Conservation (phyloP, 2,113 vertebrate species). For the Erythrolamprus reginae region DNA sequence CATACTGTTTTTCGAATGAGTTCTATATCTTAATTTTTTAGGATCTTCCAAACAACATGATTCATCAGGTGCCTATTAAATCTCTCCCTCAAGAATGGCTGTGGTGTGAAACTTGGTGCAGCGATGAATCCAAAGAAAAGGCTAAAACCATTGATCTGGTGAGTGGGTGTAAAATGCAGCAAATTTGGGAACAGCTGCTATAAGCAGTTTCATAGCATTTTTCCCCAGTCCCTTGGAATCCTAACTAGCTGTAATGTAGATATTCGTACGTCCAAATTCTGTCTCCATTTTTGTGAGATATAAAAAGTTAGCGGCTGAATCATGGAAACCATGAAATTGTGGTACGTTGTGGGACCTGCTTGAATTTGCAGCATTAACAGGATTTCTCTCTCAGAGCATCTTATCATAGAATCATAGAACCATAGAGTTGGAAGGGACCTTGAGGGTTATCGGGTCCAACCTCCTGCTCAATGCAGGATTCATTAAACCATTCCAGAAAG, state of each 20-base stretch:
- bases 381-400: background rate
- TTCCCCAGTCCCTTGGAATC: background rate
- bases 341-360: background rate
- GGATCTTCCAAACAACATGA: conserved; percentile 99
- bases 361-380: background rate
- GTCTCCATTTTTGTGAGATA: background rate
- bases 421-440: no score
- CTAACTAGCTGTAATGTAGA: background rate
- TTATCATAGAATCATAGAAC: no score
- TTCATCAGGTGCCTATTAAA: conserved; percentile 95
- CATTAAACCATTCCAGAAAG: no score
- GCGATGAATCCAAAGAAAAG: conserved; percentile 83
- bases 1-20: background rate
- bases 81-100: conserved; percentile 97
- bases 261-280: background rate
- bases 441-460: no score
- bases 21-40: conserved; percentile 47
- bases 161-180: conserved; percentile 40
- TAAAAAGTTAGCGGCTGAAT: background rate
- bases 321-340: background rate
- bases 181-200: background rate
- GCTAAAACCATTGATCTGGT: conserved; percentile 98
- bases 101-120: conserved; percentile 99
- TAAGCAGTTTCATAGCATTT: background rate
- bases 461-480: no score